These are phyloP conservation scores for Martes flavigula DNA, from an alignment of 2,797 vertebrate genomes.

Conservation along the genomic window DNA sequence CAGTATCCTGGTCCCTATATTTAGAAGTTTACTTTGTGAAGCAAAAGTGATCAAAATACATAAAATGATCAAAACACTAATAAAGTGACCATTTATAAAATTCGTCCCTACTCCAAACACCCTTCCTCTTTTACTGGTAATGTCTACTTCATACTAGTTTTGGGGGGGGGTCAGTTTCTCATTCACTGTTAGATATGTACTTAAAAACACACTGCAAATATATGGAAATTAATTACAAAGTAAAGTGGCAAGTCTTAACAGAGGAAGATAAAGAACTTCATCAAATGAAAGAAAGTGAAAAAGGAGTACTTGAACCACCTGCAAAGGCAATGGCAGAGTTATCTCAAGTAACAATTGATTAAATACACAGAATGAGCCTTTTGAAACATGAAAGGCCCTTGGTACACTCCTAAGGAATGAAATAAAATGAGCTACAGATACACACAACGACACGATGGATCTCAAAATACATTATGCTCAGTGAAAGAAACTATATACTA, in stretches of 20 bases:
- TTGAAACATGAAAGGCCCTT: neutral
- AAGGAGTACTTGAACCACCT: neutral
- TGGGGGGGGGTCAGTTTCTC: neutral
- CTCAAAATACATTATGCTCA: neutral
- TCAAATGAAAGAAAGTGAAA: neutral
- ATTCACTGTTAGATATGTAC: neutral
- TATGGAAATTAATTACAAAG: neutral
- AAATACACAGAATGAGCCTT: neutral
- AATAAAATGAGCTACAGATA: neutral
- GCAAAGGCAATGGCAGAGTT: neutral
- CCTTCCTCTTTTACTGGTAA: neutral
- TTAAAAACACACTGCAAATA: neutral
- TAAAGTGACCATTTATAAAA: neutral
- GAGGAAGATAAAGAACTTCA: neutral
- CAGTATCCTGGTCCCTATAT: neutral
- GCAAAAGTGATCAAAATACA: neutral
- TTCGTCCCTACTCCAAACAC: neutral
- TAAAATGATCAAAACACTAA: neutral
- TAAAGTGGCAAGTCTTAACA: neutral
- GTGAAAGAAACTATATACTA: neutral
- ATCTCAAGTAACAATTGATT: neutral
- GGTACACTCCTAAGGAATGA: neutral
- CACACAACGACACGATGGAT: neutral
- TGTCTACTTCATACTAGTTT: neutral
- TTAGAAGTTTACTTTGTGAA: neutral